Percentiles rank a stretch among this genome's conserved stretches.
Conservation (phyloP, 2,113 vertebrate species). For the Oceanites oceanicus region DNA sequence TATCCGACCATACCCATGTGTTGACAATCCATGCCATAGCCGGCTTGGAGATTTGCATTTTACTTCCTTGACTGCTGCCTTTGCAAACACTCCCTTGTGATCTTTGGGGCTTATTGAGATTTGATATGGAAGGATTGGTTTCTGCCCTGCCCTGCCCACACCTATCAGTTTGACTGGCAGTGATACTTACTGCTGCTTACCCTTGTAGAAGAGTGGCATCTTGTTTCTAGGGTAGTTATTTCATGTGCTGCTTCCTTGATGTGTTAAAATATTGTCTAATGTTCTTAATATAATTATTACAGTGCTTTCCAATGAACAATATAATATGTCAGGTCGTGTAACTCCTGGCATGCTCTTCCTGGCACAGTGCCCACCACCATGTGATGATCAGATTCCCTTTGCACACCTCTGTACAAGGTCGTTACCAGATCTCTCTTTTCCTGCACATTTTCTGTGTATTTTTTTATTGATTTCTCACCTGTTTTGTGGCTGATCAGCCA, state of each 20-base stretch:
- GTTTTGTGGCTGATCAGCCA: not conserved
- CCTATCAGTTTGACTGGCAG: not conserved
- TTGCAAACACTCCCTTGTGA: not conserved
- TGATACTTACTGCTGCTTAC: not conserved
- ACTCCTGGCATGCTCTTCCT: not conserved
- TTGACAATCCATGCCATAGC: not conserved
- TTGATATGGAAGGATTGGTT: not conserved
- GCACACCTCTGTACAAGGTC: not conserved
- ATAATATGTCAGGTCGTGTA: rapidly evolving
- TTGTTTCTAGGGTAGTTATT: not conserved
- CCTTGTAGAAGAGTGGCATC: not conserved
- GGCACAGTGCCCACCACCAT: not conserved
- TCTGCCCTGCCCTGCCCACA: not conserved
- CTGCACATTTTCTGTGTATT: not conserved
- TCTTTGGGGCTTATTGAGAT: not conserved
- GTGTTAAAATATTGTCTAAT: not conserved
- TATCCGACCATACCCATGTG: not conserved
- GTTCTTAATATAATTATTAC: not conserved
- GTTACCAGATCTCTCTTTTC: not conserved
- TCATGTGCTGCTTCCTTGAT: not conserved
- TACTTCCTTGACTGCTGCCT: not conserved
- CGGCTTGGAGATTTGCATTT: not conserved
- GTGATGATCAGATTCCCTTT: not conserved
- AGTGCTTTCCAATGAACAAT: not conserved
- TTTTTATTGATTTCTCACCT: not conserved